Percentiles rank a stretch among this genome's conserved stretches.
Conservation (phyloP, 2,797 vertebrate genomes). For the Paramormyrops hopkinsi region DNA sequence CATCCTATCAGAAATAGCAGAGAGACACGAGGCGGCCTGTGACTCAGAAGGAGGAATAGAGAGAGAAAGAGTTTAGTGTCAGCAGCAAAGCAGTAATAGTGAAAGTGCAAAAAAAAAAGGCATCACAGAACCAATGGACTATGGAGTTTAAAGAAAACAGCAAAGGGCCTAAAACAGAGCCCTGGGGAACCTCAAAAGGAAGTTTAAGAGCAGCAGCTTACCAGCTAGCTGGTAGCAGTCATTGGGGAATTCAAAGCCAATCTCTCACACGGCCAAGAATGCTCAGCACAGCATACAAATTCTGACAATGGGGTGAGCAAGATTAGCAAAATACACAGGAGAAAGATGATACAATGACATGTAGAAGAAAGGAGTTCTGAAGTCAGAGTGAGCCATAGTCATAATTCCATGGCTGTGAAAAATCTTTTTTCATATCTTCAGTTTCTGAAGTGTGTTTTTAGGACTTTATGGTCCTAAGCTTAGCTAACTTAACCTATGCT, state of each 20-base stretch:
- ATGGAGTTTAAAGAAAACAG: slow-evolving; percentile 5
- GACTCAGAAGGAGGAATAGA: slow-evolving; percentile 15
- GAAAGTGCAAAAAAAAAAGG: background rate
- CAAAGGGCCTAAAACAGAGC: slow-evolving; percentile 5
- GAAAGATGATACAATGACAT: background rate
- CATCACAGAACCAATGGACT: background rate
- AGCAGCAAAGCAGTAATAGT: background rate
- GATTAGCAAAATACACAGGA: background rate
- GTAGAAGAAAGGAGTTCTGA: background rate
- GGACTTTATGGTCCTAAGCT: background rate
- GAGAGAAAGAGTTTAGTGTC: slow-evolving; percentile 15
- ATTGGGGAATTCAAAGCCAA: background rate
- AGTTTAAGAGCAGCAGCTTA: background rate
- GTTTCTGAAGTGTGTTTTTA: background rate
- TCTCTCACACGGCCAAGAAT: background rate
- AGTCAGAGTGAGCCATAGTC: background rate
- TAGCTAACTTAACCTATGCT: background rate
- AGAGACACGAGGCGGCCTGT: slow-evolving; percentile 12
- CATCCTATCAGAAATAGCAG: slow-evolving; percentile 17
- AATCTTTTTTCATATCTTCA: background rate
- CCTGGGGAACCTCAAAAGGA: slow-evolving; percentile 9
- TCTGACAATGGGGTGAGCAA: background rate
- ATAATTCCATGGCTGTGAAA: background rate
- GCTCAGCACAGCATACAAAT: background rate
- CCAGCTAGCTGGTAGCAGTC: background rate